Evolutionary conservation across 2,888 invertebrate species (phyloP), one percentile per base, ranked within the genome.

Genomic region (Leptinotarsa haldemani): DNA sequence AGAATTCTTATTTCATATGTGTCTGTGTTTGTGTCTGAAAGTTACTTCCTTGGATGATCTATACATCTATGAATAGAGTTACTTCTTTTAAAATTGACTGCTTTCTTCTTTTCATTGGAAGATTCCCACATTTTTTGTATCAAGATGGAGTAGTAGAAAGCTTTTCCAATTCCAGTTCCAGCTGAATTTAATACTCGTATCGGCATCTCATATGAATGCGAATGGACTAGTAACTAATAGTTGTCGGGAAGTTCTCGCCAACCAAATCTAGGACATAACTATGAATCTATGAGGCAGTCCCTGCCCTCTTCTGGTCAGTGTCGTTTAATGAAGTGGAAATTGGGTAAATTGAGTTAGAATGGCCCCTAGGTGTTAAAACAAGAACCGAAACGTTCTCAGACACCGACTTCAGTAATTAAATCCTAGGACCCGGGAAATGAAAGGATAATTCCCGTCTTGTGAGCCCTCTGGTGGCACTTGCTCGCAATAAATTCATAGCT

Each of bases 331-430:
- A 75, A 74, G 79, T 66, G 79, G 74, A 74, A 77, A 78, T 76
- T 76, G 74, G 78, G 74, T 77, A 70, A 78, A 76, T 76, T 72
- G 68, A 30, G 58, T 58, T 66, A 46, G 66, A 52, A 46, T 70
- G 65, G 74, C 79, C 75, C 75, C 66, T 68, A 77, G 79, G 46
- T 68, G 63, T 56, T 58, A 53, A 68, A 68, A 72, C 70, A 65
- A 65, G 70, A 77, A 74, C 70, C 68, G 71, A 76, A 75, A 78
- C 72, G 74, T 70, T 53, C 66, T 65, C 77, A 77, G 78, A 74
- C 76, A 74, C 77, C 76, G 79, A 75, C 74, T 74, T 77, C 75
- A 73, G 74, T 80, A 80, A 80, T 80, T 80, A 80, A 73, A 71
- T 73, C 66, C n/a, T n/a, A 30, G 73, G 69, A 74, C 13, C 56